Percentiles rank a stretch among this genome's conserved stretches.
These are phyloP conservation scores for Pecten maximus DNA, from an alignment of 2,888 invertebrate genomes.

Conservation along the genomic window DNA sequence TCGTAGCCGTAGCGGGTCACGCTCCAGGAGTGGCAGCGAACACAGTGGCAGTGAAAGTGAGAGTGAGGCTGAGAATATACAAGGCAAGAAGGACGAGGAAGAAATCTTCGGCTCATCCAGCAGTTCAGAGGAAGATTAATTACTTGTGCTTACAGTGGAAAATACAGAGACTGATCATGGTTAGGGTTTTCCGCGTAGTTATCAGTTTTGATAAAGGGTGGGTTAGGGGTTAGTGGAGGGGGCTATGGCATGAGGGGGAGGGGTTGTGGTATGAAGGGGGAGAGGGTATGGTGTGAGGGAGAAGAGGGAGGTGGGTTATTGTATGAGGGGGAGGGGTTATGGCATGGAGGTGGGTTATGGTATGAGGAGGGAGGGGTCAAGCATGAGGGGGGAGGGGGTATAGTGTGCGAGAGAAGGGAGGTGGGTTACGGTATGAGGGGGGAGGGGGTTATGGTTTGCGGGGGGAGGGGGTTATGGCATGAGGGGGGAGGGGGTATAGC, in stretches of 20 bases:
- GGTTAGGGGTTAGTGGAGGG: neutral
- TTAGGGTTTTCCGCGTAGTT: neutral
- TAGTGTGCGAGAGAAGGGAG: too few relatives aligned
- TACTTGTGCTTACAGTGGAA: neutral
- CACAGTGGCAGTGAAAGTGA: constrained; percentile 69
- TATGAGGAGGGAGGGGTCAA: too few relatives aligned
- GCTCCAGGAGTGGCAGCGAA: constrained; percentile 63
- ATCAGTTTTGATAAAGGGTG: too few relatives aligned
- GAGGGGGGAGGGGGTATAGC: neutral
- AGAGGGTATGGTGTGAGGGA: neutral
- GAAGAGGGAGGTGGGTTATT: neutral
- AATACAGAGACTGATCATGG: neutral
- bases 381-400: too few relatives aligned
- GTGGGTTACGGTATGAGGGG: too few relatives aligned
- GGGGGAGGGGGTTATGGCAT: neutral
- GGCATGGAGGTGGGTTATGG: too few relatives aligned
- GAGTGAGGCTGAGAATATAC: constrained; percentile 73
- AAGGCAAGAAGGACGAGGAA: constrained; percentile 77
- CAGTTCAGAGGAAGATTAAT: constrained; percentile 64
- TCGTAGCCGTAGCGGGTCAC: constrained; percentile 60
- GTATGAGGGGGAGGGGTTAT: too few relatives aligned
- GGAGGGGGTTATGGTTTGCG: too few relatives aligned
- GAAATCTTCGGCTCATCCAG: constrained; percentile 79
- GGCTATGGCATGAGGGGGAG: neutral
- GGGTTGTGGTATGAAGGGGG: neutral